Evolutionary conservation across 2,113 vertebrate species (phyloP), one percentile per base, ranked within the genome.

Genomic region (Cebidichthys violaceus): DNA sequence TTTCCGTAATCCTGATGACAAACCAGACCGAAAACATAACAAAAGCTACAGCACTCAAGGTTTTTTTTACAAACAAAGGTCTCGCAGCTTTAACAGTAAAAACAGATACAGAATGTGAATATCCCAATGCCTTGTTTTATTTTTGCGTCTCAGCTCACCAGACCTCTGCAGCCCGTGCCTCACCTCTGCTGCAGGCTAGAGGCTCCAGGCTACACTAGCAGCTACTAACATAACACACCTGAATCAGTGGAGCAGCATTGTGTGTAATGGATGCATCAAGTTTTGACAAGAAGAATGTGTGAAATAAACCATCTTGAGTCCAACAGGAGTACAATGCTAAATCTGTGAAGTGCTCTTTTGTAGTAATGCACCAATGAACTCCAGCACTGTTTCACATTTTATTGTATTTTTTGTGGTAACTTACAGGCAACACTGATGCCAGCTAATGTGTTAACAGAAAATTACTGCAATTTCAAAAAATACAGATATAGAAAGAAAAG

Each of bases 361-460:
- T n/a, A 54, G 52, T 54, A 31, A 79, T 18, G 55, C 24, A 27
- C 55, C 55, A 29, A 1, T 72, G 45, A 68, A 27, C 62, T 79
- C 61, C 43, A 11, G 29, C 60, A 70, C 45, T 18, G 45, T 18
- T 47, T 47, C 45, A 47, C 45, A 17, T 6, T 18, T 17, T 47
- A 18, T 47, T 45, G 14, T 45, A 45, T 45, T 45, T 17, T 45
- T 45, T 17, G 0, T 47, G 45, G 15, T 17, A 47, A 47, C 45
- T 47, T 18, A 47, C 29, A 31, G 29, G 29, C 29, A 31, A 31
- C 29, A 31, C 15, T 5, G 45, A 18, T 20, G 10, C 47, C 47
- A 20, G 50, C 20, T 9, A 52, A 52, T 22, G 50, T 22, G 20
- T 52, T 52, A 52, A 52, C 50, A 52, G 20, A 9, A 22, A 52